These are phyloP conservation scores for Leptopilina clavipes DNA, from an alignment of 1,140 invertebrate species.

Conservation along the genomic window DNA sequence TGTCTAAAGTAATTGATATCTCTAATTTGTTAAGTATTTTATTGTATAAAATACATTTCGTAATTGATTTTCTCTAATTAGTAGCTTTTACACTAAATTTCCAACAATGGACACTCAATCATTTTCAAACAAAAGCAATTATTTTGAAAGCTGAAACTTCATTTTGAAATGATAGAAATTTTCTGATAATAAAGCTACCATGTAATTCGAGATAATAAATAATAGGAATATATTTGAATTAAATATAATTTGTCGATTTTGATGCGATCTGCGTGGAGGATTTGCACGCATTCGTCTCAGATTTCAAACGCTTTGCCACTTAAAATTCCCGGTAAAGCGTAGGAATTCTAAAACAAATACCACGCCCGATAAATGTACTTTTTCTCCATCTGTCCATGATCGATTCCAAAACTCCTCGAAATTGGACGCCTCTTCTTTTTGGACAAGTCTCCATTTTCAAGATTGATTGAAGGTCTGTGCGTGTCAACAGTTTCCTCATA, in stretches of 20 bases:
- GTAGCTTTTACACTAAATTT: background rate
- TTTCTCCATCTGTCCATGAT: slow-evolving; percentile 19
- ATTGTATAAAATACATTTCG: background rate
- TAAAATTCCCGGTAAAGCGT: slow-evolving; percentile 82
- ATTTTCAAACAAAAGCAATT: slow-evolving; percentile 14
- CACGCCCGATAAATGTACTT: slow-evolving; percentile 54
- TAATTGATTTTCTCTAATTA: background rate
- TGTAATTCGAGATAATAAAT: slow-evolving; percentile 1
- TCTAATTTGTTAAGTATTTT: too few relatives aligned
- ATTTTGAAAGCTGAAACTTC: background rate
- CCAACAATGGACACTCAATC: background rate
- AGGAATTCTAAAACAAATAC: slow-evolving; percentile 85
- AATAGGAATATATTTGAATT: too few relatives aligned
- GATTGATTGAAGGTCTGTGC: background rate
- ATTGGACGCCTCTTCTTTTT: background rate
- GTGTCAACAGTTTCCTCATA: too few relatives aligned
- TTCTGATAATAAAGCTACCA: background rate
- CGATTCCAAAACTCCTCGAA: background rate
- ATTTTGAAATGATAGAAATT: background rate
- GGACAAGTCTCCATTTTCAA: background rate
- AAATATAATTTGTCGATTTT: too few relatives aligned
- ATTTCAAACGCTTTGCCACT: slow-evolving; percentile 87
- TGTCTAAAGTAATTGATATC: too few relatives aligned
- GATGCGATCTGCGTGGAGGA: slow-evolving; percentile 54
- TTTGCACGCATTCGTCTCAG: slow-evolving; percentile 79